Evolutionary conservation across 2,797 vertebrate genomes (phyloP).

Genomic region (Oreonectes daqikongensis): DNA sequence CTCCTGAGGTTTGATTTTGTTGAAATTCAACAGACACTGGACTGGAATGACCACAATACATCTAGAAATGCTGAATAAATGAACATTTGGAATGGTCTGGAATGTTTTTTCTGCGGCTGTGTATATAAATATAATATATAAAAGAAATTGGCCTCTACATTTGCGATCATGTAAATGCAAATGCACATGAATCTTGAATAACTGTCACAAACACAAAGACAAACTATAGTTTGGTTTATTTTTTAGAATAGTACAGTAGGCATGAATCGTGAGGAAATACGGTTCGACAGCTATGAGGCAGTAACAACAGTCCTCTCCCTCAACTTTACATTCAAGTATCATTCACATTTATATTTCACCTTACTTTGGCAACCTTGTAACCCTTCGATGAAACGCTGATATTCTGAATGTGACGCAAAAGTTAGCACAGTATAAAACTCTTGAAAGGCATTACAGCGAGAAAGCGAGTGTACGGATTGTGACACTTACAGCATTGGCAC

Average conservation of each 20-base stretch:
- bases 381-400: constrained; percentile 65
- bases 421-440: constrained; percentile 64
- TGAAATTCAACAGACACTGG: no score
- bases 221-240: constrained; percentile 77
- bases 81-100: no score
- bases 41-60: no score
- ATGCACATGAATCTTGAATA: background rate
- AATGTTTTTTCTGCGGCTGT: no score
- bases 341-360: constrained; percentile 65
- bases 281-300: constrained; percentile 68
- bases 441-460: constrained; percentile 65
- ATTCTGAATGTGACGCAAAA: constrained; percentile 72
- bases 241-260: constrained; percentile 73
- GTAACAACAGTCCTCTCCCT: constrained; percentile 65
- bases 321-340: constrained; percentile 58
- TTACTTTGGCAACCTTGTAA: constrained; percentile 87
- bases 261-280: constrained; percentile 63
- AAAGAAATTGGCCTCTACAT: no score
- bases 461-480: constrained; percentile 42
- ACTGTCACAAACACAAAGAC: constrained; percentile 49
- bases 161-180: no score
- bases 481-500: constrained; percentile 65
- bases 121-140: no score
- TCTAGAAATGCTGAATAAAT: no score
- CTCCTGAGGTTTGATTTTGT: no score